phyloP scores from a whole-genome alignment of 64 coral and sea anemone genomes.

The Dendrophyllia cribrosa region DNA sequence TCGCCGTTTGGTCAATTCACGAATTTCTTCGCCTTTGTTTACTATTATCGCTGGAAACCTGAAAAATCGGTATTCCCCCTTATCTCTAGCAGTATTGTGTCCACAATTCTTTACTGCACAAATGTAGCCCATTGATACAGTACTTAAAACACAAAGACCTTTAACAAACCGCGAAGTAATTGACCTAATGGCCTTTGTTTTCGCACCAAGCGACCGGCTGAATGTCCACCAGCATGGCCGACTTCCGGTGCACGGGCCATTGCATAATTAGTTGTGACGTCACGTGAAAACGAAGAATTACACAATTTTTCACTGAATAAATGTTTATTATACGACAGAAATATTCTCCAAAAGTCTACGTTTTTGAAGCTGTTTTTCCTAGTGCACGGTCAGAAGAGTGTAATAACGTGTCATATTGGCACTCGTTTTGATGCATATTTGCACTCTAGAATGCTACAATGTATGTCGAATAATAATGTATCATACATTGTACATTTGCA shows the following conservation, averaged over 20 bases:
- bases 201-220: background rate
- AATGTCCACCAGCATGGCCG: conserved; percentile 36
- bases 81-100: conserved; percentile 5
- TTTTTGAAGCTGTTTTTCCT: no score
- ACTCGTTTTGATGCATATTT: no score
- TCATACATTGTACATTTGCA: no score
- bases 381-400: no score
- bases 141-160: background rate
- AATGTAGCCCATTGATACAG: conserved; percentile 11
- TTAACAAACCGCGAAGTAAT: background rate
- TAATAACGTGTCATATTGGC: no score
- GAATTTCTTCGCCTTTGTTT: background rate
- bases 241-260: background rate
- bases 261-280: conserved; percentile 11
- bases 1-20: background rate
- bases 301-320: no score
- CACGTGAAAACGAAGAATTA: background rate
- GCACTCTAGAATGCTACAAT: no score
- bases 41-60: conserved; percentile 24
- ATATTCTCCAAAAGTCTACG: no score
- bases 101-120: conserved; percentile 20
- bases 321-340: no score
- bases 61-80: conserved; percentile 3
- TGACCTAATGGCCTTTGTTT: background rate
- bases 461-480: no score